A percentile compares a stretch with the other conserved stretches of the same genome.
Conservation (phyloP, 2,113 vertebrate genomes). For the Nymphicus hollandicus region DNA sequence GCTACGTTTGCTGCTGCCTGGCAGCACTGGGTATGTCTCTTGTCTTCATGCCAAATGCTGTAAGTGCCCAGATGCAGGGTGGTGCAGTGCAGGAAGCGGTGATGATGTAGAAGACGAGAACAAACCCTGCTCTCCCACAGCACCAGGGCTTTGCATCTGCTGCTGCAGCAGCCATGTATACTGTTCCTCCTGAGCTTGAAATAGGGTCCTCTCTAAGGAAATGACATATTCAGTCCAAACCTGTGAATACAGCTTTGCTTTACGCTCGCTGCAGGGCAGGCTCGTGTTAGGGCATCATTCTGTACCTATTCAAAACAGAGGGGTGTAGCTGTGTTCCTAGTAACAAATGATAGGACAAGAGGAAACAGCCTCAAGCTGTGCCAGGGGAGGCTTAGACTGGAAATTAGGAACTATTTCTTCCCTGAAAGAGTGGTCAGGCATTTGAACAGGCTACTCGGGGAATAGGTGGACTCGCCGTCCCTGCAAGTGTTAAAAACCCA, state of each 20-base stretch:
- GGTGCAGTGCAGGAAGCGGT: neutral
- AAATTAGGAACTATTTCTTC: neutral
- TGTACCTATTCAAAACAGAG: neutral
- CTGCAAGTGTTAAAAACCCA: neutral
- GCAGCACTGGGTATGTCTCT: neutral
- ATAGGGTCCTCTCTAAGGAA: neutral
- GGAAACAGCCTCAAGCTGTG: neutral
- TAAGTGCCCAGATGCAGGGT: neutral
- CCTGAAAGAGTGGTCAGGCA: neutral
- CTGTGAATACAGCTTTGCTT: neutral
- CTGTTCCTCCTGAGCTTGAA: neutral
- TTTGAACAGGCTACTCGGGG: neutral
- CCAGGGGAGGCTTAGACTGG: neutral
- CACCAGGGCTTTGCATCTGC: neutral
- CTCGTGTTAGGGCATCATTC: neutral
- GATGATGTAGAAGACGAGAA: neutral
- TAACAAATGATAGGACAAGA: neutral
- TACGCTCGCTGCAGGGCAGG: fast-evolving
- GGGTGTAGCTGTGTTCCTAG: fast-evolving
- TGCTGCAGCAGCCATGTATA: neutral
- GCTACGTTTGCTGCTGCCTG: neutral
- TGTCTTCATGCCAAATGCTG: neutral
- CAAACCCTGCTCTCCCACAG: neutral
- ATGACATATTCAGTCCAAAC: neutral
- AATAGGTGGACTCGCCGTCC: neutral